Evolutionary conservation across 1,140 invertebrate genomes (phyloP).

Genomic region (Whitmania pigra): DNA sequence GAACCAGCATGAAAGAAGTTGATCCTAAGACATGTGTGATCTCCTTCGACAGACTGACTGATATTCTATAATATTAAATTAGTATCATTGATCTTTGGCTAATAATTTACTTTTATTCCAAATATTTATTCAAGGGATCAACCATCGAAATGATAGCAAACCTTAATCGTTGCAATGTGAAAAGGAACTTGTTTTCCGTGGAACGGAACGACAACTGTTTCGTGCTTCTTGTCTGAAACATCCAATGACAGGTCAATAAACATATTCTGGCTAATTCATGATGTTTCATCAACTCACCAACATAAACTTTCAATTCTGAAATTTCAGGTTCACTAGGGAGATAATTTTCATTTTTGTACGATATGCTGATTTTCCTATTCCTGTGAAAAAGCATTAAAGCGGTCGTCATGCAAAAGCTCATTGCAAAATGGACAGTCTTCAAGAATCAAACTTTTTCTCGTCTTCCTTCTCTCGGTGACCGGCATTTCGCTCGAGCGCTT

Average conservation of each 20-base stretch:
- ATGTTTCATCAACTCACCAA: slow-evolving; percentile 52
- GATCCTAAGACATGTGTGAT: slow-evolving; percentile 94
- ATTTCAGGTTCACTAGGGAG: slow-evolving; percentile 88
- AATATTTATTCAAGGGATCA: background rate
- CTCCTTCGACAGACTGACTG: slow-evolving; percentile 92
- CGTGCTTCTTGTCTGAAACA: slow-evolving; percentile 79
- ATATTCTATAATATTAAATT: slow-evolving; percentile 56
- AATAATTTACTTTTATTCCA: background rate
- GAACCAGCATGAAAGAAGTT: slow-evolving; percentile 95
- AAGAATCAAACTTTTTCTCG: slow-evolving; percentile 59
- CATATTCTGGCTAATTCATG: background rate
- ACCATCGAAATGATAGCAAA: slow-evolving; percentile 25
- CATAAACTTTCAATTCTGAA: slow-evolving; percentile 83
- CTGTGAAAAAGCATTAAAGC: slow-evolving; percentile 29
- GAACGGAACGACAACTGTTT: slow-evolving; percentile 89
- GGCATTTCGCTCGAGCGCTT: slow-evolving; percentile 76
- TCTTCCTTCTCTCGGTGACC: slow-evolving; percentile 63
- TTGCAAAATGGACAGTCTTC: background rate
- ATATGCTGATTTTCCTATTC: slow-evolving; percentile 73
- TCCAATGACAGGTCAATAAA: slow-evolving; percentile 17
- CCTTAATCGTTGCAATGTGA: slow-evolving; percentile 94
- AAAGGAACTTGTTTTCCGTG: slow-evolving; percentile 91
- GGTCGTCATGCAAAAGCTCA: background rate
- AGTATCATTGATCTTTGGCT: slow-evolving; percentile 24
- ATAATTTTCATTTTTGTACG: slow-evolving; percentile 80